Base-by-base conservation (phyloP, 2,113 vertebrate species). In the Malurus alboscapulatus region DNA sequence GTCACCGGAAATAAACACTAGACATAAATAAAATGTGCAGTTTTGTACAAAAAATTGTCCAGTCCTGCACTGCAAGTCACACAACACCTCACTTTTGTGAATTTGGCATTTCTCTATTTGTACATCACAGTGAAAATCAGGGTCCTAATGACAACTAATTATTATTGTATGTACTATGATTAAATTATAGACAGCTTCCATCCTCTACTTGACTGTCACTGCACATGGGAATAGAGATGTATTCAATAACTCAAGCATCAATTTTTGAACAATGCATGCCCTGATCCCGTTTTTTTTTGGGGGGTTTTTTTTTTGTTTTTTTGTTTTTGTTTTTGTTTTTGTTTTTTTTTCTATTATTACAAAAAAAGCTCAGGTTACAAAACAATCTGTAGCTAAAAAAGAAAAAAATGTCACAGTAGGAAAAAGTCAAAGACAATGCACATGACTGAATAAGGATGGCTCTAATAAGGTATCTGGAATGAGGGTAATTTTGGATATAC, bases 241-340 rank as follows among this genome's bases (percentile, higher is more conserved):
- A 62, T 84, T 94, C 84, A 95, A 95, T 92, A 96, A 96, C 93
- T 91, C 47, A 95, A 71, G 74, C 55, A 67, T 65, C 78, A 95
- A 11, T 87, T 93, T 94, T 78, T 91, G 81, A 54, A 84, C 91
- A 94, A 89, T 27, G n/a, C 8, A 1, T 73, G 24, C 38, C 18
- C 10, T 69, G 32, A 68, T 87, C 50, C 67, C 57, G 67, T 38
- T 38, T 38, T 44, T 44, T 0, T 1, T n/a, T n/a, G n/a, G n/a
- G n/a, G n/a, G n/a, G n/a, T n/a, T n/a, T n/a, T n/a, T 84, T 84
- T 92, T 61, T 75, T 18, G 34, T 34, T n/a, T n/a, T n/a, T n/a
- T n/a, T 36, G 36, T 9, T 9, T 36, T 36, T 36, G 8, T 36
- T 36, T 36, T 36, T 36, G 8, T 9, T 36, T 36, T 42, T 11